phyloP scores from a whole-genome alignment of 2,113 vertebrate genomes.

The Agelaius tricolor region DNA sequence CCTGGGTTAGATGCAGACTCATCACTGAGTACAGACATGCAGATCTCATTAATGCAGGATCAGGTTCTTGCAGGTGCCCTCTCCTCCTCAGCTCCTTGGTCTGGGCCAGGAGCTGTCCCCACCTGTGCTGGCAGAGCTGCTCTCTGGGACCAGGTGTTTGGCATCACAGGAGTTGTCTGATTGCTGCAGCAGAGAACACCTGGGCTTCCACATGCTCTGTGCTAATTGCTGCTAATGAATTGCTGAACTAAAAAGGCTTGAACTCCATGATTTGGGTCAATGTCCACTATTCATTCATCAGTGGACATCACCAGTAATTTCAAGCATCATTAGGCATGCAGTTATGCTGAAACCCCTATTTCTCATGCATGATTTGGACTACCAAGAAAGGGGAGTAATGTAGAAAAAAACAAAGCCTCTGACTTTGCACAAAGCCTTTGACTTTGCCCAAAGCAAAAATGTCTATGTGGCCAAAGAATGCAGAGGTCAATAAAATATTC shows the following conservation, averaged over 20 bases:
- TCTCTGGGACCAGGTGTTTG: neutral
- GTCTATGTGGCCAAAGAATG: neutral
- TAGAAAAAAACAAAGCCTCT: neutral
- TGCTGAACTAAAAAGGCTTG: neutral
- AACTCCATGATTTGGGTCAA: neutral
- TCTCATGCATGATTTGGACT: neutral
- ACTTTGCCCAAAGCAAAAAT: neutral
- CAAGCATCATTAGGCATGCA: neutral
- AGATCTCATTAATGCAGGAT: neutral
- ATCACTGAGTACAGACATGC: neutral
- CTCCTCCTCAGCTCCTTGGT: neutral
- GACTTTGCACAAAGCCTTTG: neutral
- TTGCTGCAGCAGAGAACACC: neutral
- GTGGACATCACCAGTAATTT: neutral
- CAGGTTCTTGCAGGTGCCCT: neutral
- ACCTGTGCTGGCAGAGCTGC: neutral
- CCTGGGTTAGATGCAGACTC: neutral
- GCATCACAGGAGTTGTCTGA: neutral
- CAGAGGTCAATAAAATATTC: neutral
- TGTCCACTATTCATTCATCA: neutral
- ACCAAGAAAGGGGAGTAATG: neutral
- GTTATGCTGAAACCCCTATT: neutral
- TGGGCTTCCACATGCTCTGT: neutral
- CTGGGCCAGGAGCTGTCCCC: neutral
- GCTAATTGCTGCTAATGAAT: conserved; percentile 13